Evolutionary conservation across 1,140 invertebrate species (phyloP).

Genomic region (Macrocentrus cingulum): DNA sequence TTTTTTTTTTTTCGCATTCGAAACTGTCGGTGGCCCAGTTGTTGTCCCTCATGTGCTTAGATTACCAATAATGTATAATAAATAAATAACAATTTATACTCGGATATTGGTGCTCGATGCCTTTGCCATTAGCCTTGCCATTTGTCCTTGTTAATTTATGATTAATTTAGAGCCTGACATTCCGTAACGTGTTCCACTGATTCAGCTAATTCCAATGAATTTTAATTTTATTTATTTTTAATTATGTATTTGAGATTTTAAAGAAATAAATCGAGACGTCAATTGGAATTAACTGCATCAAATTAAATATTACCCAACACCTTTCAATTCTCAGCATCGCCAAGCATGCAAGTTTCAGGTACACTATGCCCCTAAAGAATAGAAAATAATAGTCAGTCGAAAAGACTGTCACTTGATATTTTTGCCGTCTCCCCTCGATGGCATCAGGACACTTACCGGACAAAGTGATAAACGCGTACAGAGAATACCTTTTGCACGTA

Average conservation of each 20-base stretch:
- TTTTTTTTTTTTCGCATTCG: conserved; percentile 34
- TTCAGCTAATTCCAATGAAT: no score
- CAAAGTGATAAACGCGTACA: conserved; percentile 43
- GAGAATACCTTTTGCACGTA: conserved; percentile 42
- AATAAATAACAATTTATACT: background rate
- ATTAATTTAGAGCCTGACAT: conserved; percentile 1
- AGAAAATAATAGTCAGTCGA: conserved; percentile 1
- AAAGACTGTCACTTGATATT: background rate
- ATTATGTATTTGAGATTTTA: conserved; percentile 9
- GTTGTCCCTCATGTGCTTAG: no score
- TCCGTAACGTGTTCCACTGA: background rate
- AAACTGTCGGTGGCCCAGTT: no score
- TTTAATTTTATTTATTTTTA: no score
- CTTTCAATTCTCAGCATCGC: conserved; percentile 47
- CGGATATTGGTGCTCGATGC: background rate
- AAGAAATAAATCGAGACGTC: background rate
- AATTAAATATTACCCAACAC: conserved; percentile 48
- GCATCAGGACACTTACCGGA: conserved; percentile 52
- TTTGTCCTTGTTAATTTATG: background rate
- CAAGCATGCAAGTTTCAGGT: conserved; percentile 53
- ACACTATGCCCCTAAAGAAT: conserved; percentile 23
- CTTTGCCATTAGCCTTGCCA: background rate
- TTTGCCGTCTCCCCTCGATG: conserved; percentile 28
- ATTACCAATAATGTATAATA: no score
- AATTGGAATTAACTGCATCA: background rate